Percentiles rank a stretch among this genome's conserved stretches.
Conservation (phyloP, 1,140 invertebrate genomes). For the Bombus confusus region DNA sequence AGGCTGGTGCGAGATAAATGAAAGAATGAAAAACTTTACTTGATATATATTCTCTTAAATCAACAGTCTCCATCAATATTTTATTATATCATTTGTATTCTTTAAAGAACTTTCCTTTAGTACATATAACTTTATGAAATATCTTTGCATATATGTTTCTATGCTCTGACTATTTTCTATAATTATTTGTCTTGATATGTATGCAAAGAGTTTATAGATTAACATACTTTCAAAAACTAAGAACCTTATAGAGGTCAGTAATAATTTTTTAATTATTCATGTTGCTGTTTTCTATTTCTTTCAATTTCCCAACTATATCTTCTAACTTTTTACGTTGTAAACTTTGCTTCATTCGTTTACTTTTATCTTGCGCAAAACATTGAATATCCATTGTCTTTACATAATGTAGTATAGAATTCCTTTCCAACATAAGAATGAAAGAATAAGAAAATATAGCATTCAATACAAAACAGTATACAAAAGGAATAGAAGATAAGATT, state of each 20-base stretch:
- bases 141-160: neutral
- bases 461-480: constrained; percentile 9
- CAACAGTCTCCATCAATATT: constrained; percentile 1
- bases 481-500: neutral
- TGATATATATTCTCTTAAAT: constrained; percentile 10
- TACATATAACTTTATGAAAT: constrained; percentile 7
- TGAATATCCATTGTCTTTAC: constrained; percentile 28
- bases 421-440: constrained; percentile 34
- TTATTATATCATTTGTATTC: neutral
- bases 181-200: neutral
- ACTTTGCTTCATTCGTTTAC: constrained; percentile 28
- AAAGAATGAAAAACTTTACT: constrained; percentile 29
- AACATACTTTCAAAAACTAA: constrained; percentile 9
- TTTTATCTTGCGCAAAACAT: constrained; percentile 25
- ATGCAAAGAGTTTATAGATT: neutral
- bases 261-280: constrained; percentile 32
- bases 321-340: constrained; percentile 61
- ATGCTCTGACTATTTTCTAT: neutral
- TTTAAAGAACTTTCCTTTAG: neutral
- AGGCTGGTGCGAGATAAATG: constrained; percentile 43
- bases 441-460: constrained; percentile 16
- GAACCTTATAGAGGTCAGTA: neutral
- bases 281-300: constrained; percentile 39
- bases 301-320: constrained; percentile 63
- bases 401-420: constrained; percentile 47